phyloP scores from a whole-genome alignment of 2,888 invertebrate species.

The Balanococcus diminutus region DNA sequence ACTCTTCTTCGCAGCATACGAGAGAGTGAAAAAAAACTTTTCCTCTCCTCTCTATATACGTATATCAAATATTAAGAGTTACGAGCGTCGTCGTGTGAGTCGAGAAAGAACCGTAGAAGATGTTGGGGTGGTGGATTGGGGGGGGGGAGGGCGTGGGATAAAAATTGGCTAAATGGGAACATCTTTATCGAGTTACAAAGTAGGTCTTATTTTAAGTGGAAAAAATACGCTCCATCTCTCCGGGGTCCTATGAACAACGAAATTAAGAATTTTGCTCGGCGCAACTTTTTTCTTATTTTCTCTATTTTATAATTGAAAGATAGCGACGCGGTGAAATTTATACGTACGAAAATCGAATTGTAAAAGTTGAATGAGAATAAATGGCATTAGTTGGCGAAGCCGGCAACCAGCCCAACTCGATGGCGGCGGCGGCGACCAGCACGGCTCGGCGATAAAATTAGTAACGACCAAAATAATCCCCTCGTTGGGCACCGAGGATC shows the following conservation, averaged over 20 bases:
- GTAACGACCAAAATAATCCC: neutral
- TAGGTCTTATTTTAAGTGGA: conserved; percentile 20
- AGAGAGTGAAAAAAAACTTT: neutral
- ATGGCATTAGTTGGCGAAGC: neutral
- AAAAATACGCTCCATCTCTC: conserved; percentile 4
- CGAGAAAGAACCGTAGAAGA: no score
- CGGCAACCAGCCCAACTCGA: neutral
- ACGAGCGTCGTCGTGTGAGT: no score
- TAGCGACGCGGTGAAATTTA: conserved; percentile 22
- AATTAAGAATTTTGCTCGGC: conserved; percentile 30
- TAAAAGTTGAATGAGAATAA: conserved; percentile 13
- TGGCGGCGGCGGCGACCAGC: neutral
- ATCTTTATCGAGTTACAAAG: conserved; percentile 39
- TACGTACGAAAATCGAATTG: neutral
- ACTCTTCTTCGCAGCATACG: no score
- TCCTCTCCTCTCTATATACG: neutral
- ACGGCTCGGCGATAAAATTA: neutral
- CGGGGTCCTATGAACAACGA: conserved; percentile 33
- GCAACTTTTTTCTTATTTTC: conserved; percentile 13
- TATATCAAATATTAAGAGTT: conserved; percentile 6
- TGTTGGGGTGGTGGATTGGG: no score
- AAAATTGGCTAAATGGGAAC: conserved; percentile 36
- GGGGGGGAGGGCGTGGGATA: neutral
- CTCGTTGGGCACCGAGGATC: no score
- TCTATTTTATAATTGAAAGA: conserved; percentile 42